phyloP scores from a whole-genome alignment of 2,797 vertebrate species.

The Eospalax fontanierii region DNA sequence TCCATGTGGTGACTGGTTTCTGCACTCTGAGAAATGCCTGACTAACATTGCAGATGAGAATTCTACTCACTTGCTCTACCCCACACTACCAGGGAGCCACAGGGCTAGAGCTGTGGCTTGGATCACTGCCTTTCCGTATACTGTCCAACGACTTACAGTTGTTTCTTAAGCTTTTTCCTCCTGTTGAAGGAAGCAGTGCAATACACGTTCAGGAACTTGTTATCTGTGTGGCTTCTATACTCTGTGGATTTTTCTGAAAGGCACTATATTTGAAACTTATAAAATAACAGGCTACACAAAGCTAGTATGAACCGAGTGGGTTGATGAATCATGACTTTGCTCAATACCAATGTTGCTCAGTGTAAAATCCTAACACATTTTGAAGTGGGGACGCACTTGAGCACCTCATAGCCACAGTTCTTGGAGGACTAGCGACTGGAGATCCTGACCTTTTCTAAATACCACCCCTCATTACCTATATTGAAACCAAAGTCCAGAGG shows the following conservation, averaged over 20 bases:
- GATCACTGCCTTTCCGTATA: too few species aligned
- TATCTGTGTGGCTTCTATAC: conserved; percentile 25
- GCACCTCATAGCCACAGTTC: background rate
- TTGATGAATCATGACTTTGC: background rate
- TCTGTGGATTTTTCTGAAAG: conserved; percentile 22
- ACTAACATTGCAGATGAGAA: background rate
- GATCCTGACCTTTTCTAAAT: background rate
- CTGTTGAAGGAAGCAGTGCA: background rate
- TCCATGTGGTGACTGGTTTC: background rate
- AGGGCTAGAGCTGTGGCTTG: too few species aligned
- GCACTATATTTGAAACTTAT: background rate
- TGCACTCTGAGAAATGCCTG: background rate
- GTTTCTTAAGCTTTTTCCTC: background rate
- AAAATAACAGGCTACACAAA: background rate
- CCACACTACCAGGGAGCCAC: background rate
- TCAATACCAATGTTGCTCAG: background rate
- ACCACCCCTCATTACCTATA: background rate
- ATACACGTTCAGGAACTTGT: conserved; percentile 15
- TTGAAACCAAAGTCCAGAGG: conserved; percentile 6
- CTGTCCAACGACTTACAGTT: background rate
- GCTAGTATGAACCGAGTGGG: background rate
- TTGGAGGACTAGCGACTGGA: background rate
- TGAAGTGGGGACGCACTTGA: background rate
- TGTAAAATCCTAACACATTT: background rate
- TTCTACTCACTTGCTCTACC: background rate